Percentiles rank a stretch among this genome's conserved stretches.
Conservation (phyloP, 2,888 invertebrate genomes). For the Gymnoscelis rufifasciata region DNA sequence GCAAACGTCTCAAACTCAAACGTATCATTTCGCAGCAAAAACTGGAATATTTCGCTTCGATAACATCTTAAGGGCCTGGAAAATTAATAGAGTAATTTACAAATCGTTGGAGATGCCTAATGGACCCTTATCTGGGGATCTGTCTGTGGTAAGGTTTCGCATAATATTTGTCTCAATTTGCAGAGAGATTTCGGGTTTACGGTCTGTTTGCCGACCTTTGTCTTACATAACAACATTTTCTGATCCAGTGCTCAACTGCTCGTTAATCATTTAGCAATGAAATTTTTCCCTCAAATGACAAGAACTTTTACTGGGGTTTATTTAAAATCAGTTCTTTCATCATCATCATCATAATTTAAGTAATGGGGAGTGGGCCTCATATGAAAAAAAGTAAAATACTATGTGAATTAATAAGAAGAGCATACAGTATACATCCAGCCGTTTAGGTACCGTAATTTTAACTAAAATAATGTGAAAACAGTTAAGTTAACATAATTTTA, state of each 20-base stretch:
- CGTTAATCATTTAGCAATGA: background rate
- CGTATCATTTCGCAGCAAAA: slow-evolving; percentile 17
- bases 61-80: slow-evolving; percentile 41
- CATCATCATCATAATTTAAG: background rate
- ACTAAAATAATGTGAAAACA: too few species aligned
- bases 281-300: background rate
- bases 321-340: too few species aligned
- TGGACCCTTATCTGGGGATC: slow-evolving; percentile 25
- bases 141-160: slow-evolving; percentile 10
- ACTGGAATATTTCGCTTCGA: slow-evolving; percentile 44
- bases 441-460: too few species aligned
- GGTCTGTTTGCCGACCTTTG: slow-evolving; percentile 6
- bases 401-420: too few species aligned
- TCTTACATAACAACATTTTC: slow-evolving; percentile 1
- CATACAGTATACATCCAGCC: too few species aligned
- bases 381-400: too few species aligned
- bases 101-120: slow-evolving; percentile 41
- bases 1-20: slow-evolving; percentile 11
- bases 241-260: background rate
- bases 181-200: slow-evolving; percentile 15
- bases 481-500: too few species aligned
- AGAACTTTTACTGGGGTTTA: too few species aligned
- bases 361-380: too few species aligned
- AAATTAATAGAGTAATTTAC: slow-evolving; percentile 55
- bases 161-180: slow-evolving; percentile 29